These are phyloP conservation scores for Lemur catta DNA, from an alignment of 2,797 vertebrate genomes.

Conservation along the genomic window DNA sequence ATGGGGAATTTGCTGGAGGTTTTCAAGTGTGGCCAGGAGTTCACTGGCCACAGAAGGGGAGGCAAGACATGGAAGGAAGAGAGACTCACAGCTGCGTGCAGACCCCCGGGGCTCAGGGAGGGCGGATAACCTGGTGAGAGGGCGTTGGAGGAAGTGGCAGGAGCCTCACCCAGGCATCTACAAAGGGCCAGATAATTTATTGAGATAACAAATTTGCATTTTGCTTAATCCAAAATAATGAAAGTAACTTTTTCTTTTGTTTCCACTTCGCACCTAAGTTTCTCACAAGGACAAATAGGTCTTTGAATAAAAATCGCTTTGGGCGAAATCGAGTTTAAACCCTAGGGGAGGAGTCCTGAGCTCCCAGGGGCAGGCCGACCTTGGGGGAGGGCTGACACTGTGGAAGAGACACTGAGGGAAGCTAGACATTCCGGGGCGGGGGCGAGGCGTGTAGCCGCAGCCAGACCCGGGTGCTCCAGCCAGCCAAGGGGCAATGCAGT, in stretches of 20 bases:
- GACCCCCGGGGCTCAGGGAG: too few relatives aligned
- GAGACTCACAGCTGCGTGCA: background rate
- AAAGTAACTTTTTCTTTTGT: background rate
- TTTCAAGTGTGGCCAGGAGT: background rate
- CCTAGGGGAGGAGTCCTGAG: too few relatives aligned
- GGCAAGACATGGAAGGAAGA: background rate
- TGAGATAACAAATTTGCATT: background rate
- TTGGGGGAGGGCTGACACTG: fast-evolving
- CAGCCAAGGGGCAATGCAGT: background rate
- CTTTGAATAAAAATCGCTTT: background rate
- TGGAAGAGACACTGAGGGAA: background rate
- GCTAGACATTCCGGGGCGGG: fast-evolving
- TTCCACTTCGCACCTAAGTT: background rate
- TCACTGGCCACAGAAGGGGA: background rate
- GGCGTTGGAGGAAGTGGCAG: background rate
- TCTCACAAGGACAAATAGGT: background rate
- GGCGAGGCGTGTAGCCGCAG: too few relatives aligned
- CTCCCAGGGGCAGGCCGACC: background rate
- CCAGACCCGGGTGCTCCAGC: too few relatives aligned
- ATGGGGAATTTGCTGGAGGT: background rate
- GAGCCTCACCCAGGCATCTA: background rate
- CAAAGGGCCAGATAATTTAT: background rate
- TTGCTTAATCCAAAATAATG: background rate
- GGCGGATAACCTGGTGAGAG: background rate
- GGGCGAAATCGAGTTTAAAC: background rate